A percentile compares a stretch with the other conserved stretches of the same genome.
Evolutionary conservation across 2,797 vertebrate genomes (phyloP).

Genomic region (Caiman crocodilus): DNA sequence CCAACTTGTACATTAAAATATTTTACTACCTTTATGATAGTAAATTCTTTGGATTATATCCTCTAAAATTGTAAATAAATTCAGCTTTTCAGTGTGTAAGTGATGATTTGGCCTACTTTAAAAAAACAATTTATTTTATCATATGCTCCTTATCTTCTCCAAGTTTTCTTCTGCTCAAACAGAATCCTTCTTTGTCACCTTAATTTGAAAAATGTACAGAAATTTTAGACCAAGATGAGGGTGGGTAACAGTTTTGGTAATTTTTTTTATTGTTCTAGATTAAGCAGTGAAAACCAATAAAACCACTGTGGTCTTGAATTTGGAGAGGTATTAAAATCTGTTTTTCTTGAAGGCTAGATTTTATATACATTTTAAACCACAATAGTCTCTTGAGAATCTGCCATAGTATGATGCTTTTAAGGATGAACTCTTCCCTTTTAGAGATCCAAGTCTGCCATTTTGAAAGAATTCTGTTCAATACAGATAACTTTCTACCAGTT

Average conservation of each 20-base stretch:
- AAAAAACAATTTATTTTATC: constrained; percentile 28
- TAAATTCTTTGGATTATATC: constrained; percentile 22
- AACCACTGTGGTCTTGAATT: background rate
- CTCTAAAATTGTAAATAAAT: constrained; percentile 1
- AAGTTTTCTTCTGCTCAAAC: background rate
- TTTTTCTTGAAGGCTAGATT: background rate
- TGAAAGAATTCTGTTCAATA: background rate
- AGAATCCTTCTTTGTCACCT: constrained; percentile 35
- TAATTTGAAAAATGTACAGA: constrained; percentile 46
- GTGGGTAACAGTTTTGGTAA: background rate
- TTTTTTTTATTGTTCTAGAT: constrained; percentile 13
- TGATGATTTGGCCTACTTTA: constrained; percentile 24
- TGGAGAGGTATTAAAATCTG: constrained; percentile 11
- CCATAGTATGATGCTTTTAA: background rate
- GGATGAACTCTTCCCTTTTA: background rate
- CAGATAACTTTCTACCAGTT: background rate
- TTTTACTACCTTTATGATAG: background rate
- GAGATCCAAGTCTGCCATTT: background rate
- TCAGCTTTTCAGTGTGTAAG: background rate
- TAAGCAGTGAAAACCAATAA: constrained; percentile 44
- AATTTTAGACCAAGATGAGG: background rate
- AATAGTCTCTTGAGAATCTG: background rate
- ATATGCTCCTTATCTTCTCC: constrained; percentile 36
- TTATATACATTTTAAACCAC: background rate
- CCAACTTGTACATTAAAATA: background rate